Conservation (phyloP, 2,113 vertebrate species). For the Microcebus murinus region DNA sequence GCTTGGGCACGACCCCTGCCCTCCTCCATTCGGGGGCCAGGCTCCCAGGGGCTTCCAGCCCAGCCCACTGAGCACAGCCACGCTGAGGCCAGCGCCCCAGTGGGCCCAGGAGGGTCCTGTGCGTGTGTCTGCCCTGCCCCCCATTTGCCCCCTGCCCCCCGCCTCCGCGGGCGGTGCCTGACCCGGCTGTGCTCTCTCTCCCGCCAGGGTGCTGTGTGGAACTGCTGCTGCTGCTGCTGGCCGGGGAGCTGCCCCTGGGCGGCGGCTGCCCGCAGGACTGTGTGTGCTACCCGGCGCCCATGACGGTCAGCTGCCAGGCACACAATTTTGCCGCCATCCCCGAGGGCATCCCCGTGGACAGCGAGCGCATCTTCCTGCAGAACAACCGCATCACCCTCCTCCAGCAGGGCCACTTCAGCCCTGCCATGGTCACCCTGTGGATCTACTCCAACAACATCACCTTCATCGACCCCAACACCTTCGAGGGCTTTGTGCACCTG, state of each 20-base stretch:
- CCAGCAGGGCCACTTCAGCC: slow-evolving; percentile 95
- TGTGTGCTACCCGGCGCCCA: slow-evolving; percentile 96
- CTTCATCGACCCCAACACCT: slow-evolving; percentile 95
- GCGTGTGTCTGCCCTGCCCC: too few relatives aligned
- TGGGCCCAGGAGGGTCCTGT: neutral
- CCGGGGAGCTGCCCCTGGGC: slow-evolving; percentile 88
- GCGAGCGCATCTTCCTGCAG: slow-evolving; percentile 96
- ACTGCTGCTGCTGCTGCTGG: slow-evolving; percentile 93
- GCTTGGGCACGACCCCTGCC: neutral
- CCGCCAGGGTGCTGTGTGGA: slow-evolving; percentile 91
- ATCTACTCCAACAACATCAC: slow-evolving; percentile 99
- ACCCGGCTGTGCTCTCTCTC: slow-evolving; percentile 78
- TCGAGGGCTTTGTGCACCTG: slow-evolving; percentile 94
- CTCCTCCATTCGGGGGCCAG: neutral
- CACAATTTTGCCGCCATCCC: slow-evolving; percentile 95
- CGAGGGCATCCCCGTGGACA: slow-evolving; percentile 94
- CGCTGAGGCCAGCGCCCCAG: too few relatives aligned
- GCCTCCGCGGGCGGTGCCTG: slow-evolving; percentile 42
- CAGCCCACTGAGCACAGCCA: neutral
- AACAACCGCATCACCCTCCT: slow-evolving; percentile 97
- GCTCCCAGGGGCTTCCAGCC: neutral
- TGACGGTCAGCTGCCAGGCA: slow-evolving; percentile 98
- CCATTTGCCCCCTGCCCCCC: accelerated
- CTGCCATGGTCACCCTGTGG: slow-evolving; percentile 95
- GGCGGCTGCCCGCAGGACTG: slow-evolving; percentile 93